phyloP scores from a whole-genome alignment of 53 echinoderm and acorn worm species.

The Holothuria leucospilota region DNA sequence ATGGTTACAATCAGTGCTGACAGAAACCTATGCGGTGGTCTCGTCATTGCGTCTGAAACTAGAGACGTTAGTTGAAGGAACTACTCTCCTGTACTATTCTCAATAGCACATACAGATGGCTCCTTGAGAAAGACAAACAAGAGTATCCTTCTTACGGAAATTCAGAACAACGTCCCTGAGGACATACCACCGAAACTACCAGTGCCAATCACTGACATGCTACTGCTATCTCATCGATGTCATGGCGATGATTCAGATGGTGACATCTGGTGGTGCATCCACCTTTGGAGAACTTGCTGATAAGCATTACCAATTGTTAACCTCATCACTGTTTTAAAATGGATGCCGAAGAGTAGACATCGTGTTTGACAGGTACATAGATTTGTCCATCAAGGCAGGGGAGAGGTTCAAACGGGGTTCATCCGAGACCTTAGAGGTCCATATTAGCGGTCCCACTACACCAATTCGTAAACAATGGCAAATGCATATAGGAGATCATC shows the following conservation, averaged over 20 bases:
- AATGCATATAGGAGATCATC: background rate
- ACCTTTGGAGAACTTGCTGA: slow-evolving; percentile 27
- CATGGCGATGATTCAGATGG: slow-evolving; percentile 7
- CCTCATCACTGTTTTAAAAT: background rate
- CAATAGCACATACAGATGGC: background rate
- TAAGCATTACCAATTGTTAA: background rate
- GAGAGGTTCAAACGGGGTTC: background rate
- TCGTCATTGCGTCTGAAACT: background rate
- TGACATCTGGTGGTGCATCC: slow-evolving; percentile 7
- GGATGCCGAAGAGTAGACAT: slow-evolving; percentile 21
- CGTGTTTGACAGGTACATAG: background rate
- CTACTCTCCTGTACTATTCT: background rate
- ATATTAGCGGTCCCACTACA: background rate
- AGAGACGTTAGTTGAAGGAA: background rate
- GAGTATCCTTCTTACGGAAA: background rate
- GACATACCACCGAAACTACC: background rate
- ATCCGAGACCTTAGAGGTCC: background rate
- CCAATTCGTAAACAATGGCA: slow-evolving; percentile 10
- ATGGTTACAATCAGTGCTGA: background rate
- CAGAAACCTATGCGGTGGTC: background rate
- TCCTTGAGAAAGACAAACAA: background rate
- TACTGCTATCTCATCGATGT: slow-evolving; percentile 16
- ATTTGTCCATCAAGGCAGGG: background rate
- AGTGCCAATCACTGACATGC: background rate
- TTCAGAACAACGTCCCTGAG: background rate